A percentile compares a stretch with the other conserved stretches of the same genome.
Evolutionary conservation across 1,140 invertebrate genomes (phyloP).

Genomic region (Periplaneta americana): DNA sequence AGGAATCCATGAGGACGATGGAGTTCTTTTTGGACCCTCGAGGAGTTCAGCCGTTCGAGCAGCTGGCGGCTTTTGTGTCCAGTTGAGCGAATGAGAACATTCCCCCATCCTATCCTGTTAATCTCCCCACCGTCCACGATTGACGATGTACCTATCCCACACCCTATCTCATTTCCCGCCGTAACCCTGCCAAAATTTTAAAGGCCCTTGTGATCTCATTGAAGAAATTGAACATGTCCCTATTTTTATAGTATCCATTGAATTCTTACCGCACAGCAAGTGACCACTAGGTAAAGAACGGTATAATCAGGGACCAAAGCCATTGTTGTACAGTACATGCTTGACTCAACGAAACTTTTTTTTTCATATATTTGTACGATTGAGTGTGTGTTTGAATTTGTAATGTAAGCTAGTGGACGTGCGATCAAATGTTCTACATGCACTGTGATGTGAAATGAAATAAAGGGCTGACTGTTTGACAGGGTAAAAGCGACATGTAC

Average conservation of each 20-base stretch:
- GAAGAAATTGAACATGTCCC: background rate
- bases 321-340: background rate
- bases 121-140: constrained; percentile 4
- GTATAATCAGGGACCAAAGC: background rate
- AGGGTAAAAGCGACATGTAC: constrained; percentile 15
- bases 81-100: constrained; percentile 25
- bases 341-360: background rate
- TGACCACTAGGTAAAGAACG: background rate
- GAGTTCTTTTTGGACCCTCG: constrained; percentile 26
- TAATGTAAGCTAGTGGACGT: background rate
- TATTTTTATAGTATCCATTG: background rate
- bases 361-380: background rate
- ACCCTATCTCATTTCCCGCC: background rate
- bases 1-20: constrained; percentile 26
- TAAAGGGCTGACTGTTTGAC: constrained; percentile 16
- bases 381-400: background rate
- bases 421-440: background rate
- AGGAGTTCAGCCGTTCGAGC: constrained; percentile 24
- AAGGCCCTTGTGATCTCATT: constrained; percentile 6
- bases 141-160: background rate
- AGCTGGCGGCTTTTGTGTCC: constrained; percentile 30
- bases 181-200: background rate
- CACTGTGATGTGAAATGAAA: constrained; percentile 11
- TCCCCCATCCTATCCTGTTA: background rate
- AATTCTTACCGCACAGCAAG: background rate